Conservation (phyloP, 2,113 vertebrate species). For the Pipra filicauda region DNA sequence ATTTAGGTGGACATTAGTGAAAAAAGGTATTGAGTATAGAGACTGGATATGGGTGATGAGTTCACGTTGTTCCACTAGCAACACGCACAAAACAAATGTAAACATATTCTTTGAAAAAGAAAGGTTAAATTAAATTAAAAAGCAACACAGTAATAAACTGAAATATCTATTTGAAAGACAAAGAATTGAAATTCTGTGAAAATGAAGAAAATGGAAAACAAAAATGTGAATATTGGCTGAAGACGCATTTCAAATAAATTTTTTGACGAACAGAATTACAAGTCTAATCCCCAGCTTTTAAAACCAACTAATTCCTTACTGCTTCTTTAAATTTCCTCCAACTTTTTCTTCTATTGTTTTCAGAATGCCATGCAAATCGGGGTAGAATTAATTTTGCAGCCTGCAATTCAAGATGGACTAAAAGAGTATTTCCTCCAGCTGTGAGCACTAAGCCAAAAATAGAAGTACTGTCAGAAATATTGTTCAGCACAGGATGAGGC, state of each 20-base stretch:
- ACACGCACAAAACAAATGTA: constrained; percentile 23
- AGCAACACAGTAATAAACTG: neutral
- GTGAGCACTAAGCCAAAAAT: neutral
- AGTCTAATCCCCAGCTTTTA: neutral
- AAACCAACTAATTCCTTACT: neutral
- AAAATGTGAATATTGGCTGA: neutral
- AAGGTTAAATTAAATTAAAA: constrained; percentile 24
- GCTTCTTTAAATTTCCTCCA: neutral
- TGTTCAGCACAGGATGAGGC: neutral
- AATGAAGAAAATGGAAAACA: neutral
- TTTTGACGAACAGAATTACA: constrained; percentile 9
- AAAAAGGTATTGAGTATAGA: neutral
- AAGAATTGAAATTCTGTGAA: constrained; percentile 30
- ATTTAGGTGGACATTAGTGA: neutral
- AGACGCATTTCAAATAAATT: constrained; percentile 28
- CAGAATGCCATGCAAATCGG: neutral
- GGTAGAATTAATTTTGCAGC: neutral
- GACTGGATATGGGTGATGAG: neutral
- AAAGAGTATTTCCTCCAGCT: constrained; percentile 10
- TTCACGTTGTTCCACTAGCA: neutral
- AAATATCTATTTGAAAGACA: constrained; percentile 14
- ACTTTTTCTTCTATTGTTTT: neutral
- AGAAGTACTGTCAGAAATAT: neutral
- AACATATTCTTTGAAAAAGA: constrained; percentile 22
- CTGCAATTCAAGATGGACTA: neutral